These are phyloP conservation scores for Macrophya annulata DNA, from an alignment of 2,888 invertebrate genomes.

Conservation along the genomic window DNA sequence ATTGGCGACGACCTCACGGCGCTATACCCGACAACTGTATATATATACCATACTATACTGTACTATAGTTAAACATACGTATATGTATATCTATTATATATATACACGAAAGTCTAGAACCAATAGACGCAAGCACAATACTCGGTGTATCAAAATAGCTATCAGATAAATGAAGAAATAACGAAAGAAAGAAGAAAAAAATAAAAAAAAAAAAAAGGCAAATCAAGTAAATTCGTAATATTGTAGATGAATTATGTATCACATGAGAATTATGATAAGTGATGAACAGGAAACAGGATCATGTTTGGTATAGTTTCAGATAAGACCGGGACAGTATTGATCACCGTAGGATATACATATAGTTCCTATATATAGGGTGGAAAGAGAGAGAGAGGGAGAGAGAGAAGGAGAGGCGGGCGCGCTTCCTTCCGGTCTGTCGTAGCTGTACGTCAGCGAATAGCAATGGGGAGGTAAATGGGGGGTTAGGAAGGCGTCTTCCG, in stretches of 20 bases:
- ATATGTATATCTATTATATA: no score
- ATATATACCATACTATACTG: conserved; percentile 22
- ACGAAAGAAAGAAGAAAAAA: not conserved
- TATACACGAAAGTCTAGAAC: not conserved
- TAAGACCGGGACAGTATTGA: conserved; percentile 25
- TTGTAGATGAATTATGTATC: not conserved
- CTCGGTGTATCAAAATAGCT: not conserved
- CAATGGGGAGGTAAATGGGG: not conserved
- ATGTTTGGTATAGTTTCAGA: not conserved
- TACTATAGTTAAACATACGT: no score
- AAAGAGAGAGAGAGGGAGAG: not conserved
- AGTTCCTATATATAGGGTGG: conserved; percentile 29
- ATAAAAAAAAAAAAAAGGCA: not conserved
- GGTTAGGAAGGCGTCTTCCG: conserved; percentile 48
- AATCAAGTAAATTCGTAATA: no score
- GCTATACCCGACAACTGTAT: conserved; percentile 51
- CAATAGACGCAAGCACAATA: not conserved
- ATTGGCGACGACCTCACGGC: conserved; percentile 74
- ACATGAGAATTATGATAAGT: not conserved
- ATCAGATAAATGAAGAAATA: not conserved
- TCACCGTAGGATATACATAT: conserved; percentile 29
- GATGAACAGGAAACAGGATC: not conserved
- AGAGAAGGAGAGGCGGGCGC: conserved; percentile 2
- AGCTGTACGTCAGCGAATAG: conserved; percentile 40
- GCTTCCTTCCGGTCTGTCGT: conserved; percentile 49